These are phyloP conservation scores for Cardiocondyla obscurior DNA, from an alignment of 1,140 invertebrate genomes.

Conservation along the genomic window DNA sequence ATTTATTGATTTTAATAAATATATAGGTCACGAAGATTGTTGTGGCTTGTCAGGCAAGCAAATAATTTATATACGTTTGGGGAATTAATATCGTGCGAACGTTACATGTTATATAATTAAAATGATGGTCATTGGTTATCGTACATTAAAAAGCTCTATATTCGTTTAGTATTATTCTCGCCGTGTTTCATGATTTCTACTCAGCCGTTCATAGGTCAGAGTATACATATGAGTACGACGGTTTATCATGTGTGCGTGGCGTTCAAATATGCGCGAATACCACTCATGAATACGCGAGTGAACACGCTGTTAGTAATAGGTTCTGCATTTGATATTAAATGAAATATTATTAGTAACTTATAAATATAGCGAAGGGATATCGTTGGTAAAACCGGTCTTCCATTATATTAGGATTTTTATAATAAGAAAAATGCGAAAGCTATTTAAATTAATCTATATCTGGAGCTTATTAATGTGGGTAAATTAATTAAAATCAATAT, in stretches of 20 bases:
- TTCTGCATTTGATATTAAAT: constrained; percentile 14
- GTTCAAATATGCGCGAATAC: not conserved
- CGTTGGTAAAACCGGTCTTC: not conserved
- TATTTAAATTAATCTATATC: not conserved
- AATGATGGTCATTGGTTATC: not conserved
- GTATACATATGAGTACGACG: not conserved
- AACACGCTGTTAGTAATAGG: not conserved
- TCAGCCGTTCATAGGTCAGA: not conserved
- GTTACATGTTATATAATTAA: constrained; percentile 21
- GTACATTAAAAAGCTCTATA: constrained; percentile 19
- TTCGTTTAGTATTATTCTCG: constrained; percentile 1
- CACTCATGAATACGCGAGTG: not conserved
- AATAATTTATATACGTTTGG: not conserved
- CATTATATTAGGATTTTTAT: not conserved
- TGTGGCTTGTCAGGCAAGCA: not conserved
- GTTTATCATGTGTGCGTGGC: not conserved
- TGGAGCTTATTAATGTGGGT: not conserved
- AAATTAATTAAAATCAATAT: not conserved
- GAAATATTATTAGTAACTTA: not conserved
- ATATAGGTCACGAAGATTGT: not conserved
- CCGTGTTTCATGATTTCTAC: constrained; percentile 11
- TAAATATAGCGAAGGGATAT: not conserved
- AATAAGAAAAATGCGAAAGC: not conserved
- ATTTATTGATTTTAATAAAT: constrained; percentile 19
- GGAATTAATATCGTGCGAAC: constrained; percentile 9